A percentile compares a stretch with the other conserved stretches of the same genome.
These are phyloP conservation scores for Rhogogaster chlorosoma DNA, from an alignment of 2,888 invertebrate genomes.

Conservation along the genomic window DNA sequence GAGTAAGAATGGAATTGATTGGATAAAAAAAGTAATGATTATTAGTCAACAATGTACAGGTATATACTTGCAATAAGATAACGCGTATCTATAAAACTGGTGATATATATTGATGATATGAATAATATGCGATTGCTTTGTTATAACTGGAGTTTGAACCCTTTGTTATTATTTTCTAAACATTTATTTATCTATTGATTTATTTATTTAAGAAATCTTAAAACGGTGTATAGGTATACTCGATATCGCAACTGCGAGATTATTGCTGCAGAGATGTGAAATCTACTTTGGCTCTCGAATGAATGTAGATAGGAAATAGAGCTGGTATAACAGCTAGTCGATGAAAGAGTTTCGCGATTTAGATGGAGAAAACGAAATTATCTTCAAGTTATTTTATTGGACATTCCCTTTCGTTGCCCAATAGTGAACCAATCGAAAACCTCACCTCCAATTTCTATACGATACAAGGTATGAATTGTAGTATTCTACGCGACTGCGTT, in stretches of 20 bases:
- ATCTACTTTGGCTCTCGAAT: slow-evolving; percentile 20
- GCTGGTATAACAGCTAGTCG: background rate
- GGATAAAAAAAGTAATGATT: background rate
- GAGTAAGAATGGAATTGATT: background rate
- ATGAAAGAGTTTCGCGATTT: background rate
- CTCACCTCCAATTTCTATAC: background rate
- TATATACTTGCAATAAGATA: background rate
- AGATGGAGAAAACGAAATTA: slow-evolving; percentile 1
- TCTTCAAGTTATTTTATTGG: background rate
- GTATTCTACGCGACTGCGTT: background rate
- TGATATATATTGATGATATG: background rate
- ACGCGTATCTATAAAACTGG: background rate
- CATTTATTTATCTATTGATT: background rate
- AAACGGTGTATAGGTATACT: background rate
- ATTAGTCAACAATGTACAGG: background rate
- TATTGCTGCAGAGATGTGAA: slow-evolving; percentile 21
- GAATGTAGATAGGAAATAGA: background rate
- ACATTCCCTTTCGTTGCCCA: slow-evolving; percentile 16
- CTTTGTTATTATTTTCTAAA: background rate
- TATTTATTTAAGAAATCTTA: background rate
- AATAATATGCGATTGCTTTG: background rate
- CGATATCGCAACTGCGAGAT: background rate
- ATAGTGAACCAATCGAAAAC: background rate
- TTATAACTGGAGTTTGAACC: background rate
- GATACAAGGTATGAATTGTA: background rate